These are phyloP conservation scores for Criorhina ranunculi DNA, from an alignment of 2,888 invertebrate species.

Conservation along the genomic window DNA sequence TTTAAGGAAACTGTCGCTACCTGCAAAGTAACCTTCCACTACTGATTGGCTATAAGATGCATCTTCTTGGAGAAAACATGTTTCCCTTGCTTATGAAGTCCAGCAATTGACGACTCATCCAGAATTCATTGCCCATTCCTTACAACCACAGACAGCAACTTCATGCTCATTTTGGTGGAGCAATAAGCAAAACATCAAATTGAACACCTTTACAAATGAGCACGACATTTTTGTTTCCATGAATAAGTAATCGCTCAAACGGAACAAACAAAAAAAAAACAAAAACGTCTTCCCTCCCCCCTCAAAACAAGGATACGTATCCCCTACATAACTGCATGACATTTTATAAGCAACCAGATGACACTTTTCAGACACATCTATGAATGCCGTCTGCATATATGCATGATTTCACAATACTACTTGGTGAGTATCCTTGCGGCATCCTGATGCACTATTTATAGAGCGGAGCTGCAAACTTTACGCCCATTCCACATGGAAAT, in stretches of 20 bases:
- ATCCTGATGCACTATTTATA: conserved; percentile 58
- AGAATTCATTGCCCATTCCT: conserved; percentile 25
- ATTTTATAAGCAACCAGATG: conserved; percentile 61
- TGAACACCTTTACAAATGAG: conserved; percentile 68
- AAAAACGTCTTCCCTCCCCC: conserved; percentile 24
- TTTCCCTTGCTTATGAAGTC: conserved; percentile 27
- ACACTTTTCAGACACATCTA: conserved; percentile 71
- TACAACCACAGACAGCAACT: conserved; percentile 21
- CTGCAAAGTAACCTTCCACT: too few species aligned
- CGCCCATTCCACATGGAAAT: conserved; percentile 60
- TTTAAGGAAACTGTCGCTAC: too few species aligned
- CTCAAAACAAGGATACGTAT: conserved; percentile 18
- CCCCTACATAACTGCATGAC: conserved; percentile 2
- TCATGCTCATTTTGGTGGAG: conserved; percentile 30
- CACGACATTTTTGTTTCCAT: conserved; percentile 70
- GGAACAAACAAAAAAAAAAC: too few species aligned
- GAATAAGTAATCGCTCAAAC: conserved; percentile 61
- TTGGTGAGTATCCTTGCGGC: conserved; percentile 36
- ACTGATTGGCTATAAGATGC: too few species aligned
- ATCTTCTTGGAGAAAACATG: too few species aligned
- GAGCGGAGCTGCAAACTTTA: conserved; percentile 61
- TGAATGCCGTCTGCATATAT: conserved; percentile 71
- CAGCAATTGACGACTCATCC: conserved; percentile 18
- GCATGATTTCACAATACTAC: conserved; percentile 35
- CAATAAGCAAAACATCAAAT: conserved; percentile 63